Base-by-base conservation (phyloP, 2,888 invertebrate species). In the Caenorhabditis sp. region DNA sequence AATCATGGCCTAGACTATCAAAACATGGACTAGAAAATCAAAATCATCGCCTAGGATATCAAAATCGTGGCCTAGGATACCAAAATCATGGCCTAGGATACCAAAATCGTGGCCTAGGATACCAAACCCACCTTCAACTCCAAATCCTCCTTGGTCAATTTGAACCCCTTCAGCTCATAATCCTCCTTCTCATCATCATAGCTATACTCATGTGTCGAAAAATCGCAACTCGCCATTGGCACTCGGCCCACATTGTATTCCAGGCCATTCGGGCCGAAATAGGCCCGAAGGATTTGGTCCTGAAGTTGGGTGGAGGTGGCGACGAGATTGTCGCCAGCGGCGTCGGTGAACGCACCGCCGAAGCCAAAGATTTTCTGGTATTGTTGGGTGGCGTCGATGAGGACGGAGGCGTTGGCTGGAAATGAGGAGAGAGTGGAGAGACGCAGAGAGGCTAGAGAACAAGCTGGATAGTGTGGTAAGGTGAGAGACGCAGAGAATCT, bases 201-300 rank as follows among this genome's bases (percentile, higher is more conserved):
- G 0, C 94, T 92, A 90, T 95, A 95, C 0, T 92, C 90, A 57
- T 90, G 91, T 0, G 92, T 91, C 0, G 95, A 95, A 89, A 95
- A 95, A 88, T 95, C 95, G 63, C 92, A 91, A 8, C 94, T 94
- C 0, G 92, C 95, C 67, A 95, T 93, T 0, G 95, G 93, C 4
- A 94, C 91, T 54, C 95, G 91, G 54, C 92, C 92, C 78, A 95
- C 86, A 23, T 70, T 78, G 59, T 76, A 78, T 52, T 67, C 76
- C 7, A 78, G 17, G n/a, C 73, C 76, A 26, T 65, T 64, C 26
- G 53, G 59, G n/a, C 67, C 67, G 62, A 76, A 76, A 36, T 71
- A 76, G 20, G 76, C 23, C 10, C 63, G 49, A 5, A 76, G 17
- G 1, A 73, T 62, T 20, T 62, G 56, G 8, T 69, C 43, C 23